Evolutionary conservation across 2,888 invertebrate genomes (phyloP).

Genomic region (Unio pictorum): DNA sequence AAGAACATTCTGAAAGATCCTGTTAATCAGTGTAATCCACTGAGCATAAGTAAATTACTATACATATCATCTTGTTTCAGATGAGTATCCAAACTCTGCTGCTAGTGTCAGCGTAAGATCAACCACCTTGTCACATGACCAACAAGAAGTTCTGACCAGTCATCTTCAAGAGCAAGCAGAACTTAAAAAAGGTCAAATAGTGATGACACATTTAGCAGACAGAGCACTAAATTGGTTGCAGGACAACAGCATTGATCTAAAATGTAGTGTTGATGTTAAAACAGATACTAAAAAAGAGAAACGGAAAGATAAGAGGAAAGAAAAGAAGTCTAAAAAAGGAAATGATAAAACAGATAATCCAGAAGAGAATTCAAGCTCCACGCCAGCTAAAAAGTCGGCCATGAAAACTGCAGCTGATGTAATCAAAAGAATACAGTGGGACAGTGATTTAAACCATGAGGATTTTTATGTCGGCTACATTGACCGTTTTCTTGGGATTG

Average conservation of each 20-base stretch:
- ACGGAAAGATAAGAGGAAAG: slow-evolving; percentile 3
- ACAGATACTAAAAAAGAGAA: slow-evolving; percentile 11
- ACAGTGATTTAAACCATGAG: slow-evolving; percentile 66
- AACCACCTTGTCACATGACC: slow-evolving; percentile 32
- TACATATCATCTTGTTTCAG: slow-evolving; percentile 27
- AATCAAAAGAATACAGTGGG: slow-evolving; percentile 72
- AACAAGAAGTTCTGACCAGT: slow-evolving; percentile 19
- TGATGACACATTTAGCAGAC: slow-evolving; percentile 15
- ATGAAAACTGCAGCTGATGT: slow-evolving; percentile 74
- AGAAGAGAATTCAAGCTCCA: slow-evolving; percentile 8
- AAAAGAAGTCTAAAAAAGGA: slow-evolving; percentile 1
- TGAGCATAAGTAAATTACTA: too few species aligned
- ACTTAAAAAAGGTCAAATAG: slow-evolving; percentile 14
- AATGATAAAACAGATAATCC: slow-evolving; percentile 6
- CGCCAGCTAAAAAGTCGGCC: slow-evolving; percentile 51
- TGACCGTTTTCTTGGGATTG: slow-evolving; percentile 72
- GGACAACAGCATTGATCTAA: slow-evolving; percentile 18
- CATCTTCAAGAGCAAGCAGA: slow-evolving; percentile 31
- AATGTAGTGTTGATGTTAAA: slow-evolving; percentile 6
- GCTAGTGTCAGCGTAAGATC: slow-evolving; percentile 50
- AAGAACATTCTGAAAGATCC: too few species aligned
- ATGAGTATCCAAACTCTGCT: slow-evolving; percentile 40
- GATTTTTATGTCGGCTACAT: slow-evolving; percentile 72
- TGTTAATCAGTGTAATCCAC: too few species aligned
- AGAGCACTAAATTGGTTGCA: slow-evolving; percentile 7